phyloP scores from a whole-genome alignment of 2,888 invertebrate species.

The Eilema griseolum region DNA sequence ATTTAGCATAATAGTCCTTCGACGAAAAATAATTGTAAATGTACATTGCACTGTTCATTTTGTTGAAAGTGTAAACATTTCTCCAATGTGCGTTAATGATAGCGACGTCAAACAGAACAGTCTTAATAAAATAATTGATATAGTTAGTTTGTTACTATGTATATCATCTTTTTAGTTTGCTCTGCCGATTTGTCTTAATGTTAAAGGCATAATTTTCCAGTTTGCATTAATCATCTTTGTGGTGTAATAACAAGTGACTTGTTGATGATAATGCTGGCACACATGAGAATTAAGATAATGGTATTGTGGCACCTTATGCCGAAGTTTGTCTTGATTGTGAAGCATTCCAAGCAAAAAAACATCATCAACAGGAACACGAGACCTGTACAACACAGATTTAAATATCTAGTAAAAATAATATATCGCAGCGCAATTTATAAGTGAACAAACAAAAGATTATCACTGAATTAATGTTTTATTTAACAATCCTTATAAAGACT shows the following conservation, averaged over 20 bases:
- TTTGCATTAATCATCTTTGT: background rate
- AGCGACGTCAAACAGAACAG: background rate
- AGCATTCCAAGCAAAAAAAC: constrained; percentile 4
- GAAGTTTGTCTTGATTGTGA: constrained; percentile 38
- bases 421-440: constrained; percentile 41
- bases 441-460: constrained; percentile 48
- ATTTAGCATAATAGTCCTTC: constrained; percentile 38
- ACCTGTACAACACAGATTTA: constrained; percentile 17
- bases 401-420: constrained; percentile 35
- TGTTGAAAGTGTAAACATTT: constrained; percentile 5
- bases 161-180: background rate
- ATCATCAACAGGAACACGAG: background rate
- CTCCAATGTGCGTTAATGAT: constrained; percentile 14
- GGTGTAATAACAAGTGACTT: background rate
- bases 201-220: background rate
- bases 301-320: constrained; percentile 28
- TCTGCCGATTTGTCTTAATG: background rate
- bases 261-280: background rate
- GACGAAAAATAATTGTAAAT: constrained; percentile 20
- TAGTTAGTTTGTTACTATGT: constrained; percentile 1
- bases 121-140: background rate
- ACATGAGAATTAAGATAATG: background rate
- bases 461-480: constrained; percentile 45
- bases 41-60: constrained; percentile 21
- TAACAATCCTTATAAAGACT: constrained; percentile 16